Evolutionary conservation across 2,797 vertebrate genomes (phyloP).

Genomic region (Diglossa cyanea): DNA sequence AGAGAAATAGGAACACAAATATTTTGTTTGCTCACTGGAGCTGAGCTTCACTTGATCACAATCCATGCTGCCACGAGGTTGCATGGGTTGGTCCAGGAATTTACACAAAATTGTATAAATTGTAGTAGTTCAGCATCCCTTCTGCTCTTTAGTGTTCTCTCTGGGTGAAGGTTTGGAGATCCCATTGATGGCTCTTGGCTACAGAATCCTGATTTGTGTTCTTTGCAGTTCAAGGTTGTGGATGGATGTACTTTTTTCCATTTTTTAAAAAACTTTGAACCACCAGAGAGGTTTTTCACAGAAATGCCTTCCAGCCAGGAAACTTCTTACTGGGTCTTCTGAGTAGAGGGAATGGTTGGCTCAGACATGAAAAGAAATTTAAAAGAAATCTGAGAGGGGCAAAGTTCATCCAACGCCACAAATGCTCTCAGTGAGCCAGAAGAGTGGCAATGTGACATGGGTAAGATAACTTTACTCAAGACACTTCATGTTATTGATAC

Average conservation of each 20-base stretch:
- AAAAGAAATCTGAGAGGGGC: not conserved
- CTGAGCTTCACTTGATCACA: not conserved
- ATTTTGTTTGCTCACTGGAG: not conserved
- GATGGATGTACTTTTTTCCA: not conserved
- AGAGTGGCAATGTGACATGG: not conserved
- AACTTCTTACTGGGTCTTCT: not conserved
- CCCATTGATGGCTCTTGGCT: not conserved
- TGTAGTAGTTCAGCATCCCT: not conserved
- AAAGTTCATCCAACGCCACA: not conserved
- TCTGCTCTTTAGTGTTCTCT: not conserved
- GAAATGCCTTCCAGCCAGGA: not conserved
- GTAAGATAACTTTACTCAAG: not conserved
- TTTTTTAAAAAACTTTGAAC: not conserved
- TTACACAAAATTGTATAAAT: not conserved
- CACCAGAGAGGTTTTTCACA: not conserved
- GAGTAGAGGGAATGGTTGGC: not conserved
- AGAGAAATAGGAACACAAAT: not conserved
- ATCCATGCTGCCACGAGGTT: not conserved
- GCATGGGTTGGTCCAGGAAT: not conserved
- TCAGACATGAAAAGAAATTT: not conserved
- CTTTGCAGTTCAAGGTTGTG: not conserved
- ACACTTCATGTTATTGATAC: not conserved
- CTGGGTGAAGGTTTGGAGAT: not conserved
- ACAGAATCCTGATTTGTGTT: not conserved
- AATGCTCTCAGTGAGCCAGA: not conserved